These are phyloP conservation scores for Patella vulgata DNA, from an alignment of 1,140 invertebrate genomes.

Conservation along the genomic window DNA sequence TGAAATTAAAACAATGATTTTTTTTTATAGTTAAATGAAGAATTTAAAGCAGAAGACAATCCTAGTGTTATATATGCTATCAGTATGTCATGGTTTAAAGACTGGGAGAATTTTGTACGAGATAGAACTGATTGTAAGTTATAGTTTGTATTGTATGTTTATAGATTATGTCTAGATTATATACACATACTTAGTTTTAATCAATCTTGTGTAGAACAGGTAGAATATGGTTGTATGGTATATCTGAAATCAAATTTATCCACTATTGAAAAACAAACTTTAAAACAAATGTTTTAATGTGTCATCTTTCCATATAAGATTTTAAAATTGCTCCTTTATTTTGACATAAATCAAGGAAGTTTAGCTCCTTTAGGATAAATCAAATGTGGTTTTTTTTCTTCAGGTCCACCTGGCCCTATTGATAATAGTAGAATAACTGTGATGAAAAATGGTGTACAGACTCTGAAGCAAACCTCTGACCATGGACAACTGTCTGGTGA, in stretches of 20 bases:
- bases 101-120: constrained; percentile 90
- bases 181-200: not conserved
- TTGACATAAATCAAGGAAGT: too few relatives aligned
- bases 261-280: too few relatives aligned
- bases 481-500: constrained; percentile 86
- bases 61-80: constrained; percentile 81
- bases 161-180: not conserved
- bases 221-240: not conserved
- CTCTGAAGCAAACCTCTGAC: constrained; percentile 74
- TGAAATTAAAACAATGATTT: too few relatives aligned
- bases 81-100: constrained; percentile 87
- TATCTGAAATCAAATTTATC: not conserved
- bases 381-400: too few relatives aligned
- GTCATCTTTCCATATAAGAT: too few relatives aligned
- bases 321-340: too few relatives aligned
- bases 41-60: constrained; percentile 72
- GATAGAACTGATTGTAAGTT: constrained; percentile 72
- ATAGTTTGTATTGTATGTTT: not conserved
- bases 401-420: constrained; percentile 85
- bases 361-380: too few relatives aligned
- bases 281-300: too few relatives aligned
- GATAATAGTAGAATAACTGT: constrained; percentile 81
- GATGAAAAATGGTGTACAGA: constrained; percentile 71
- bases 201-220: not conserved
- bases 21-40: constrained; percentile 72